Evolutionary conservation across 1,140 invertebrate species (phyloP).

Genomic region (Chlorops oryzae): DNA sequence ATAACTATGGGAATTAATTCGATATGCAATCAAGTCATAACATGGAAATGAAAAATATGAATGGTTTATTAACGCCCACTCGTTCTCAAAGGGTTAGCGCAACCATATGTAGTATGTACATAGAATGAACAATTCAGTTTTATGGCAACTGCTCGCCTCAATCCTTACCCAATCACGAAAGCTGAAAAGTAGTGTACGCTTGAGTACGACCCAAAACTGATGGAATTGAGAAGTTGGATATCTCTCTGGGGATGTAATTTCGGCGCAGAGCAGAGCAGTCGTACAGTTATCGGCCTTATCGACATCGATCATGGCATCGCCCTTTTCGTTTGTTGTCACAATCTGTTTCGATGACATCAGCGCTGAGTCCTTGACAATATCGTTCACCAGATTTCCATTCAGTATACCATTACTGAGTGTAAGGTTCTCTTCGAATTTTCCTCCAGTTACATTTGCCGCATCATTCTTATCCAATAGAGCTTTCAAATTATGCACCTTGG

Average conservation of each 20-base stretch:
- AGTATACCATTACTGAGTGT: slow-evolving; percentile 36
- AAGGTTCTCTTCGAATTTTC: slow-evolving; percentile 51
- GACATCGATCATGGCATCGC: slow-evolving; percentile 51
- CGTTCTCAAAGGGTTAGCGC: no score
- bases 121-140: no score
- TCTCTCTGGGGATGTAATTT: slow-evolving; percentile 56
- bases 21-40: no score
- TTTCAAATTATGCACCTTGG: slow-evolving; percentile 40
- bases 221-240: slow-evolving; percentile 70
- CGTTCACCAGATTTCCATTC: slow-evolving; percentile 56
- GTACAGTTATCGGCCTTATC: slow-evolving; percentile 60
- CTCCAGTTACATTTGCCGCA: slow-evolving; percentile 45
- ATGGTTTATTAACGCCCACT: no score
- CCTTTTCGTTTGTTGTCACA: slow-evolving; percentile 39
- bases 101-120: no score
- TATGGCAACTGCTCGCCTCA: not conserved
- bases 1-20: no score
- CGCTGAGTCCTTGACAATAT: slow-evolving; percentile 58
- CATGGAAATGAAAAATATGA: no score
- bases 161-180: slow-evolving; percentile 70
- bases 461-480: slow-evolving; percentile 52
- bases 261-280: slow-evolving; percentile 58
- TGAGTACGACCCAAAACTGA: slow-evolving; percentile 77
- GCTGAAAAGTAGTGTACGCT: slow-evolving; percentile 72
- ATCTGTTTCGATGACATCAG: slow-evolving; percentile 9